Percentiles rank a stretch among this genome's conserved stretches.
Conservation (phyloP, 2,888 invertebrate genomes). For the Acleris laterana region DNA sequence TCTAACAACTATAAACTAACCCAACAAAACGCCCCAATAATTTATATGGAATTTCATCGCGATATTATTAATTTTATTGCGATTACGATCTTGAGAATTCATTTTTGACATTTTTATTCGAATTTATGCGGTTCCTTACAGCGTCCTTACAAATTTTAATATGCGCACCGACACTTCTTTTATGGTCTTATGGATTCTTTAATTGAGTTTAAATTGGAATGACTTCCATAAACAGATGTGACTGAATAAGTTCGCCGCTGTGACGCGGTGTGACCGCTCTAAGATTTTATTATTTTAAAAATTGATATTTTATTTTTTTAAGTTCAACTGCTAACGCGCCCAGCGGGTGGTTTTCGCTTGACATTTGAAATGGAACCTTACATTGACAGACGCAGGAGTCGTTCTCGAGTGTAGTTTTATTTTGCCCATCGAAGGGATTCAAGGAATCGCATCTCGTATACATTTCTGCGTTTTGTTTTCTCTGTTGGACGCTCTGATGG, state of each 20-base stretch:
- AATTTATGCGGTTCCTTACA: slow-evolving; percentile 76
- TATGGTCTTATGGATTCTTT: slow-evolving; percentile 46
- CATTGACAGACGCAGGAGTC: slow-evolving; percentile 46
- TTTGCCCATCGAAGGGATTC: slow-evolving; percentile 63
- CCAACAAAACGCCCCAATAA: slow-evolving; percentile 72
- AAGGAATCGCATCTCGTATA: slow-evolving; percentile 64
- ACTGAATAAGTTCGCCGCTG: slow-evolving; percentile 51
- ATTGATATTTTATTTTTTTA: slow-evolving; percentile 81
- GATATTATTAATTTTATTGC: slow-evolving; percentile 81
- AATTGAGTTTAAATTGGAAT: slow-evolving; percentile 57
- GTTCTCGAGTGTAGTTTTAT: slow-evolving; percentile 45
- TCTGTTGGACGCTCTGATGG: slow-evolving; percentile 67
- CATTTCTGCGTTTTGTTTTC: slow-evolving; percentile 58
- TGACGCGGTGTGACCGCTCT: slow-evolving; percentile 77
- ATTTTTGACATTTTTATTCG: slow-evolving; percentile 83
- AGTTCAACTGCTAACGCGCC: slow-evolving; percentile 76
- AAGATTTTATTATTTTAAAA: slow-evolving; percentile 82
- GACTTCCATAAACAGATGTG: slow-evolving; percentile 40
- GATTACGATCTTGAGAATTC: slow-evolving; percentile 82
- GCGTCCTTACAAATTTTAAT: slow-evolving; percentile 49
- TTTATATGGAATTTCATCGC: slow-evolving; percentile 80
- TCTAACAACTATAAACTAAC: slow-evolving; percentile 68
- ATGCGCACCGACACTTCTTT: slow-evolving; percentile 24
- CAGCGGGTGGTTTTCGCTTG: slow-evolving; percentile 67
- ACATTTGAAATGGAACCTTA: slow-evolving; percentile 52